Conservation (phyloP, 1,140 invertebrate genomes). For the Acromyrmex echinatior region DNA sequence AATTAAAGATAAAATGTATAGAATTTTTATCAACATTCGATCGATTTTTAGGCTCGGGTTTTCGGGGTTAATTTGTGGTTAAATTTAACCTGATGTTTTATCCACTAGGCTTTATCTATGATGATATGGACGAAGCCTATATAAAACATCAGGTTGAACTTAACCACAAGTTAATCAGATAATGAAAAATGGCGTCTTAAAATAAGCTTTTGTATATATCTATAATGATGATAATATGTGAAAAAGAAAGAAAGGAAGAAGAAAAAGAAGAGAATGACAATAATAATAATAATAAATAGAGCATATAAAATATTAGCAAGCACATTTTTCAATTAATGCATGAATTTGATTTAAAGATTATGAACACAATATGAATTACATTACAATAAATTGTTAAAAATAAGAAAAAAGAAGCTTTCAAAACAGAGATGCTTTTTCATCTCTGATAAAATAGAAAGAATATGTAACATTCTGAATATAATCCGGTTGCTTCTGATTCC, state of each 20-base stretch:
- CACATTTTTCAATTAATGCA: not conserved
- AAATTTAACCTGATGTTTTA: no score
- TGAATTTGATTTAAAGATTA: not conserved
- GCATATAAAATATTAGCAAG: not conserved
- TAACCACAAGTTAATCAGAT: no score
- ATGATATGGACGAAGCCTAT: no score
- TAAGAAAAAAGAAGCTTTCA: not conserved
- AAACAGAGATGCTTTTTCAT: not conserved
- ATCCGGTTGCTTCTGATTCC: not conserved
- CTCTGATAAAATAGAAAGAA: slow-evolving; percentile 4
- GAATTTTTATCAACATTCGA: not conserved
- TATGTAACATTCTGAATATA: not conserved
- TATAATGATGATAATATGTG: not conserved
- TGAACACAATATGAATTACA: not conserved
- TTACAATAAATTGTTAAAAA: not conserved
- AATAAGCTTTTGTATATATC: no score
- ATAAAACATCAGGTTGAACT: no score
- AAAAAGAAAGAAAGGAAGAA: not conserved
- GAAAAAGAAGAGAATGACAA: not conserved
- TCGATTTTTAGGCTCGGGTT: not conserved
- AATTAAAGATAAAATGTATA: not conserved
- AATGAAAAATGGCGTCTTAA: no score
- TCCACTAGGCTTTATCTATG: no score
- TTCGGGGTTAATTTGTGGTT: no score
- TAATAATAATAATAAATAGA: not conserved